phyloP scores from a whole-genome alignment of 2,113 vertebrate species.

The Barbus barbus region DNA sequence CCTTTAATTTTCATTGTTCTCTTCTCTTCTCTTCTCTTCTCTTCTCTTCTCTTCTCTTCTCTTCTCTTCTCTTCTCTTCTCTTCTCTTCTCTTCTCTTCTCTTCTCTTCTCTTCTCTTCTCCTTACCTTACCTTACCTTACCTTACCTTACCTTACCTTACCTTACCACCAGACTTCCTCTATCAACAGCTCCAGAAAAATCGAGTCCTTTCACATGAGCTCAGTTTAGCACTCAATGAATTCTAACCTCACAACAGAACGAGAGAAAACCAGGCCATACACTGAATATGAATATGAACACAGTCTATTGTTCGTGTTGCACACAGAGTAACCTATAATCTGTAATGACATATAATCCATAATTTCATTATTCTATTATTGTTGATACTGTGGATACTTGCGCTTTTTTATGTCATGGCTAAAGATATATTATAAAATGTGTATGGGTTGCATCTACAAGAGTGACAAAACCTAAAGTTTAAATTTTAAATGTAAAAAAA shows the following conservation, averaged over 20 bases:
- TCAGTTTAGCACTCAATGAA: conserved; percentile 93
- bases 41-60: not conserved
- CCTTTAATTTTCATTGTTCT: conserved; percentile 47
- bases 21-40: conserved; percentile 4
- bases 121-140: too few relatives aligned
- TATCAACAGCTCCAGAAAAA: conserved; percentile 98
- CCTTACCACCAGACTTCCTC: conserved; percentile 87
- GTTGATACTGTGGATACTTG: not conserved
- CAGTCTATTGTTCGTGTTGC: not conserved
- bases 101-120: conserved; percentile 26
- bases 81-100: conserved; percentile 13
- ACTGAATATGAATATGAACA: not conserved
- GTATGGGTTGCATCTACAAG: not conserved
- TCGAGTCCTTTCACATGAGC: conserved; percentile 90
- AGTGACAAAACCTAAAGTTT: not conserved
- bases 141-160: too few relatives aligned
- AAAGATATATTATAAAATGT: not conserved
- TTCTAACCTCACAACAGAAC: conserved; percentile 70
- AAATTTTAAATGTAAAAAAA: not conserved
- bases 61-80: conserved; percentile 71
- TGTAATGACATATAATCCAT: not conserved
- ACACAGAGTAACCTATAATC: not conserved
- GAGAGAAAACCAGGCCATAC: not conserved
- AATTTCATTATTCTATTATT: not conserved
- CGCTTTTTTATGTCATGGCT: not conserved